Percentiles rank a stretch among this genome's conserved stretches.
These are phyloP conservation scores for Yponomeuta cagnagella DNA, from an alignment of 2,888 invertebrate genomes.

Conservation along the genomic window DNA sequence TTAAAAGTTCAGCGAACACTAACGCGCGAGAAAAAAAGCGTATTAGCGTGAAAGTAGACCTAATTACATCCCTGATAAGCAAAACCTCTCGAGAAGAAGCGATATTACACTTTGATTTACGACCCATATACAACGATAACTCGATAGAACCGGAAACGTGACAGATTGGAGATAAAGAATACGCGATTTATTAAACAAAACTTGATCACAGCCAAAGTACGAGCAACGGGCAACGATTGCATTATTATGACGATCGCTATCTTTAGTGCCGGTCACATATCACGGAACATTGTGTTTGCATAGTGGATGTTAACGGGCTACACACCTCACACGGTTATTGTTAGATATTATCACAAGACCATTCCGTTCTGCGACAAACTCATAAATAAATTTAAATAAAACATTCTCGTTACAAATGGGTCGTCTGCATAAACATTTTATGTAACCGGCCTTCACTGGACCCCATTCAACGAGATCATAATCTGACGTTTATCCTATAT, in stretches of 20 bases:
- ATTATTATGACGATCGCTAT: conserved; percentile 4
- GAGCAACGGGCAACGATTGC: not conserved
- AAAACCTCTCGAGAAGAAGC: conserved; percentile 20
- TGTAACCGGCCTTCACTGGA: conserved; percentile 31
- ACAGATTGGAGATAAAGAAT: conserved; percentile 33
- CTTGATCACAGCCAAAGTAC: not conserved
- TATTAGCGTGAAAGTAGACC: not conserved
- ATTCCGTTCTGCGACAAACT: conserved; percentile 9
- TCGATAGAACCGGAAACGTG: conserved; percentile 30
- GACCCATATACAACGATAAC: conserved; percentile 41
- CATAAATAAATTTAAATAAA: conserved; percentile 17
- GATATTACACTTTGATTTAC: conserved; percentile 59
- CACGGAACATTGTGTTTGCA: conserved; percentile 3
- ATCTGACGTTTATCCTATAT: conserved; percentile 43
- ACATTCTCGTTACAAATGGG: conserved; percentile 14
- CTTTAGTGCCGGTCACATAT: conserved; percentile 2
- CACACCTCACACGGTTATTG: conserved; percentile 11
- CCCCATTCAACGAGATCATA: conserved; percentile 34
- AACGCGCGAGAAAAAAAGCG: not conserved
- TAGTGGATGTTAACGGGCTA: conserved; percentile 5
- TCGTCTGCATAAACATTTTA: conserved; percentile 10
- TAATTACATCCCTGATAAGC: conserved; percentile 12
- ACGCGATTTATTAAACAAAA: conserved; percentile 23
- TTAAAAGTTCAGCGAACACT: not conserved
- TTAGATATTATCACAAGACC: conserved; percentile 11